Percentiles rank a stretch among this genome's conserved stretches.
phyloP scores from a whole-genome alignment of 2,888 invertebrate species.

The Drosophila macrospina region DNA sequence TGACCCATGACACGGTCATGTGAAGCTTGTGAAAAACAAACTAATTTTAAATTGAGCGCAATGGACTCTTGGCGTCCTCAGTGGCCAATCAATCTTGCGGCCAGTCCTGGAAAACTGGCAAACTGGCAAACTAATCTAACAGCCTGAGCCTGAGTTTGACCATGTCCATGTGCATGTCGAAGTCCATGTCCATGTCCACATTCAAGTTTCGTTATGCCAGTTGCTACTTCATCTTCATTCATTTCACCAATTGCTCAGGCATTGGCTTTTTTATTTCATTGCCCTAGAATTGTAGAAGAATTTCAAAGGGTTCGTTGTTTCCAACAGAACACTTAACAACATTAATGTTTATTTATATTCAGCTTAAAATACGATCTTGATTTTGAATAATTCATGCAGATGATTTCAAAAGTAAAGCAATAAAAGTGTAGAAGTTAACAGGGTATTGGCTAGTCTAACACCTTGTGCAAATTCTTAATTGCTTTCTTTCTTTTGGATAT shows the following conservation, averaged over 20 bases:
- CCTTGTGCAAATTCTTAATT: background rate
- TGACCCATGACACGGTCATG: conserved; percentile 23
- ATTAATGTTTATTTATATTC: too few species aligned
- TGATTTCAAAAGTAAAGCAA: too few species aligned
- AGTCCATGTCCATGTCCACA: conserved; percentile 21
- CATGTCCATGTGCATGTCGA: conserved; percentile 8
- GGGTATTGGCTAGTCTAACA: background rate
- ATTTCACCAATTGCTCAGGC: conserved; percentile 66
- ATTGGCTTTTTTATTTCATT: conserved; percentile 19
- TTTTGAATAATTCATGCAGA: too few species aligned
- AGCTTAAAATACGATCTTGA: too few species aligned
- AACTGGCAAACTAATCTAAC: conserved; percentile 33
- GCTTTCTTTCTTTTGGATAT: conserved; percentile 15
- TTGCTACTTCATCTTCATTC: conserved; percentile 75
- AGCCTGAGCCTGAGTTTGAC: background rate
- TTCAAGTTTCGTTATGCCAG: conserved; percentile 31
- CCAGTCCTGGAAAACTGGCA: conserved; percentile 4
- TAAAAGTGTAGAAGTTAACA: background rate
- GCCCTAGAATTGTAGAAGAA: background rate
- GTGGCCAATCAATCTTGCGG: conserved; percentile 57
- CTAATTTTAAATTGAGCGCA: conserved; percentile 31
- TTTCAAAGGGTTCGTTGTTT: background rate
- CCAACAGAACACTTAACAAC: background rate
- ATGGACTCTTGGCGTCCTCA: conserved; percentile 27
- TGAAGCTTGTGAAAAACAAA: conserved; percentile 46